Evolutionary conservation across 2,797 vertebrate genomes (phyloP), one percentile per base, ranked within the genome.

Genomic region (Bovichtus variegatus): DNA sequence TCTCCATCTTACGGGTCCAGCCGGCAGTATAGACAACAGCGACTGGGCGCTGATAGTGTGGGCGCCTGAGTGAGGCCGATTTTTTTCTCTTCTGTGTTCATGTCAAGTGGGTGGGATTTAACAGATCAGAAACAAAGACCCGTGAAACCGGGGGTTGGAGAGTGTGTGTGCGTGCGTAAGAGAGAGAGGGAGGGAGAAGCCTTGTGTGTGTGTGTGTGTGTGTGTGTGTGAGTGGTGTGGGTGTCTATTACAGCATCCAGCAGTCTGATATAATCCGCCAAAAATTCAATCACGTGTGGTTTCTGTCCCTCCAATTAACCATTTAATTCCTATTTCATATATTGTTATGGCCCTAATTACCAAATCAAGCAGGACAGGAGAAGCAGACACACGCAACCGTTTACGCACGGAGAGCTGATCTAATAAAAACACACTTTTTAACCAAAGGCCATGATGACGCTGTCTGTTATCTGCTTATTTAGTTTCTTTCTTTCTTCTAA

Each of bases 121-220:
- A 86, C 91, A 92, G 93, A 96, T 95, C 93, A 95, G 94, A 95
- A 95, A 96, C 93, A 93, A 95, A 95, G 95, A 96, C 89, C 95
- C 93, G 90, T 95, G 94, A 95, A 94, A 95, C 93, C 89, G 86
- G 77, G 77, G 74, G 82, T 49, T 79, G 82, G 77, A 68, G 83
- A 77, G 53, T 61, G 49, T 71, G 55, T 55, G 75, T 31, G 79
- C 38, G 53, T 27, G 68, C 34, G 12, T 10, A 62, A n/a, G n/a
- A n/a, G n/a, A n/a, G n/a, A n/a, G n/a, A 34, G 31, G 34, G 31
- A 34, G 31, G 8, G 31, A 34, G 8, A 34, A 31, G 31, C 31
- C 10, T 40, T 15, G 63, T 41, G 71, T 29, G 72, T 31, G 58
- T 10, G 68, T 31, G 19, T 50, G 34, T 21, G 82, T 75, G 47